Percentiles rank a stretch among this genome's conserved stretches.
phyloP scores from a whole-genome alignment of 2,113 vertebrate species.

The Thunnus thynnus region DNA sequence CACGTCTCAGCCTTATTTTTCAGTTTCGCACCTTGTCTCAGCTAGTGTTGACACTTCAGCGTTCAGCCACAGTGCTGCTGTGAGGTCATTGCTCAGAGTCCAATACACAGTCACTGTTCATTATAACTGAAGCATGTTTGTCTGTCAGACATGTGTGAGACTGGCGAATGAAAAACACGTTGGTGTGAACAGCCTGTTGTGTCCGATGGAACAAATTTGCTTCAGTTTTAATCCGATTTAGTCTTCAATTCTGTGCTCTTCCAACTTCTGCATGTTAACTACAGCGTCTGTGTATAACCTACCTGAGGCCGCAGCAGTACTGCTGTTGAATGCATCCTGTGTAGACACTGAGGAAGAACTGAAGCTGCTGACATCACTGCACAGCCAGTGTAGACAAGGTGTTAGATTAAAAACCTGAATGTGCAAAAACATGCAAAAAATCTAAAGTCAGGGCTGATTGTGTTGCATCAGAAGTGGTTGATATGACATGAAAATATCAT shows the following conservation, averaged over 20 bases:
- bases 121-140: background rate
- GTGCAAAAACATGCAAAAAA: slow-evolving; percentile 20
- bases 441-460: background rate
- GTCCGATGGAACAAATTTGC: background rate
- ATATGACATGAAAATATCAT: background rate
- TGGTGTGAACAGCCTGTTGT: background rate
- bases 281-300: background rate
- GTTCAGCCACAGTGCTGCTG: background rate
- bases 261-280: background rate
- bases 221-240: slow-evolving; percentile 2
- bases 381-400: background rate
- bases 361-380: background rate
- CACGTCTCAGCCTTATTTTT: background rate
- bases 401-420: background rate
- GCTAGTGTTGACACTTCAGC: background rate
- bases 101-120: background rate
- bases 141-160: background rate
- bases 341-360: background rate
- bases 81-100: background rate
- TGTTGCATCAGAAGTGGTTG: background rate
- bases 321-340: background rate
- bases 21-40: background rate
- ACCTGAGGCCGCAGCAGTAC: background rate
- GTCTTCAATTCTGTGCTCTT: background rate
- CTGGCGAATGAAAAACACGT: too few species aligned